Percentiles rank a stretch among this genome's conserved stretches.
Evolutionary conservation across 2,888 invertebrate genomes (phyloP).

Genomic region (Nomada ruficornis): DNA sequence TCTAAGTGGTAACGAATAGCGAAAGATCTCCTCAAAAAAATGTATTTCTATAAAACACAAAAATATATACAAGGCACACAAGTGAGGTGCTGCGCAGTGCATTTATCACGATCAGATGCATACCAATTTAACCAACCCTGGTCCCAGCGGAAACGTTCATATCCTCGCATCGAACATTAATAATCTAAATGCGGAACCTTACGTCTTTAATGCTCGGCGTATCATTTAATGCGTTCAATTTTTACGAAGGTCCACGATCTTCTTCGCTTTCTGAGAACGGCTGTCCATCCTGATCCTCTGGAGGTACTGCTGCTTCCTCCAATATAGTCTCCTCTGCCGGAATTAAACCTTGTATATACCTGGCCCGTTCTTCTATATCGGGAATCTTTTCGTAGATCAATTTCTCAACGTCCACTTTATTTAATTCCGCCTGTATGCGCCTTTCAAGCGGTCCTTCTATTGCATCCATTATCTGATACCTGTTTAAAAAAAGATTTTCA

Average conservation of each 20-base stretch:
- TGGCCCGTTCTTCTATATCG: constrained; percentile 87
- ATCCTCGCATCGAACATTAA: constrained; percentile 20
- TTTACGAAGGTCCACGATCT: constrained; percentile 78
- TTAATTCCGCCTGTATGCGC: constrained; percentile 90
- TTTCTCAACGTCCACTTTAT: constrained; percentile 90
- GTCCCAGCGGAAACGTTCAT: not conserved
- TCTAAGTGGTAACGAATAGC: not conserved
- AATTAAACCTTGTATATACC: constrained; percentile 73
- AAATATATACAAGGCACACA: constrained; percentile 48
- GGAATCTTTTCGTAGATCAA: constrained; percentile 89
- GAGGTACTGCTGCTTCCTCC: constrained; percentile 65
- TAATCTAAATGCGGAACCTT: constrained; percentile 2
- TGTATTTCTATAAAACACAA: constrained; percentile 26
- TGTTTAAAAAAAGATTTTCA: constrained; percentile 50
- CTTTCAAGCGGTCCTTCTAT: constrained; percentile 91
- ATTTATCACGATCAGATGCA: not conserved
- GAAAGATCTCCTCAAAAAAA: not conserved
- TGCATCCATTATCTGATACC: constrained; percentile 94
- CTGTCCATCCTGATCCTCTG: constrained; percentile 73
- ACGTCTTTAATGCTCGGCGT: not conserved
- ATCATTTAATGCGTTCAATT: not conserved
- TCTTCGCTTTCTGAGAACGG: constrained; percentile 82
- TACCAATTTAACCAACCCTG: not conserved
- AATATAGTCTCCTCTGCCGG: constrained; percentile 76
- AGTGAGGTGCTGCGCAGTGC: not conserved